A percentile compares a stretch with the other conserved stretches of the same genome.
Evolutionary conservation across 2,888 invertebrate species (phyloP).

Genomic region (Drosophila kambysellisi): DNA sequence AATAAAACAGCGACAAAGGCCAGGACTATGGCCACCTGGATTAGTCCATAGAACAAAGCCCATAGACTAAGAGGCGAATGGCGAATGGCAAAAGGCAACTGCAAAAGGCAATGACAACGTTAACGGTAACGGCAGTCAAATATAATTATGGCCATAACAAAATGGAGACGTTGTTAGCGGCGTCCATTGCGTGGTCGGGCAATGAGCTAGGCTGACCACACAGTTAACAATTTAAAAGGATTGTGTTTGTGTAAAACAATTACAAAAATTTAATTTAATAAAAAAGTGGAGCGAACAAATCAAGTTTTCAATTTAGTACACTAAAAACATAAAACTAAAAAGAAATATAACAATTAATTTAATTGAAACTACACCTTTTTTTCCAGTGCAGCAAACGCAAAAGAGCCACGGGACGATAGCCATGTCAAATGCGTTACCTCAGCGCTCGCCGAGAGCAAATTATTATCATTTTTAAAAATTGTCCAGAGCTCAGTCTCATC

Average conservation of each 20-base stretch:
- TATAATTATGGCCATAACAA: conserved; percentile 78
- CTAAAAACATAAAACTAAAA: not conserved
- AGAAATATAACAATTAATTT: not conserved
- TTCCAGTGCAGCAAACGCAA: not conserved
- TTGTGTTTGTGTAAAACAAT: not conserved
- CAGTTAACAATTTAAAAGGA: not conserved
- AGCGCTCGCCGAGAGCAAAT: conserved; percentile 59
- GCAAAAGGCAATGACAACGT: conserved; percentile 12
- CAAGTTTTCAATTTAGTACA: not conserved
- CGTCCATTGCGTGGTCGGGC: conserved; percentile 49
- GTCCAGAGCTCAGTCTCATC: conserved; percentile 30
- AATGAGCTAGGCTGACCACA: conserved; percentile 42
- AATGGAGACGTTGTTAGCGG: conserved; percentile 70
- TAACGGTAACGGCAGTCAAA: conserved; percentile 72
- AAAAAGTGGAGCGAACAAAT: not conserved
- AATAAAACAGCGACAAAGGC: conserved; percentile 65
- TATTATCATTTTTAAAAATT: conserved; percentile 75
- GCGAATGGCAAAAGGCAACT: not conserved
- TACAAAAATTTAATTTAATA: too few relatives aligned
- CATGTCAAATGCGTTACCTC: conserved; percentile 18
- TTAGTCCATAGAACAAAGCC: conserved; percentile 59
- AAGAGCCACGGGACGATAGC: conserved; percentile 15
- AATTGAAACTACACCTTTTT: not conserved
- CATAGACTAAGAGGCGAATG: not conserved
- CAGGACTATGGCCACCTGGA: conserved; percentile 70